phyloP scores from a whole-genome alignment of 1,140 invertebrate species.

The Zaprionus tsacasi region DNA sequence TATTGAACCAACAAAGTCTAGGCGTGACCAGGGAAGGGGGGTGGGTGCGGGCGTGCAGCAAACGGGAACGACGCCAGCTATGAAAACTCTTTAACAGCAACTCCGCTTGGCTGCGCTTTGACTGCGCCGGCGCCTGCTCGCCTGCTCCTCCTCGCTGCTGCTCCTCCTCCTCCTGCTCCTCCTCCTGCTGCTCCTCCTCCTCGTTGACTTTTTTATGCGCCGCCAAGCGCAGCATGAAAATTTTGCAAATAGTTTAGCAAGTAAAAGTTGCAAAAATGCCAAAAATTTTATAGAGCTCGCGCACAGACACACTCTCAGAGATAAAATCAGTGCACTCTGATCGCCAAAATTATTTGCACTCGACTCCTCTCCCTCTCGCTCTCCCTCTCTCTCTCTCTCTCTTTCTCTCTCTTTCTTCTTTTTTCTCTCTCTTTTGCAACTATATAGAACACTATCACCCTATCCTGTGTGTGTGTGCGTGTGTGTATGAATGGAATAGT shows the following conservation, averaged over 20 bases:
- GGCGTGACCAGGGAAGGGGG: slow-evolving; percentile 23
- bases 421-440: background rate
- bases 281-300: slow-evolving; percentile 48
- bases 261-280: slow-evolving; percentile 74
- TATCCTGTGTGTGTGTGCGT: slow-evolving; percentile 1
- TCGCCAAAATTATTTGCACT: slow-evolving; percentile 73
- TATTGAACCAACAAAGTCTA: slow-evolving; percentile 74
- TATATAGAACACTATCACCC: too few species aligned
- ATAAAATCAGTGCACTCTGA: slow-evolving; percentile 61
- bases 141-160: background rate
- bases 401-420: background rate
- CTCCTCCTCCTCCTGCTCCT: slow-evolving; percentile 4
- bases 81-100: slow-evolving; percentile 20
- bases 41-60: background rate
- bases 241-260: slow-evolving; percentile 75
- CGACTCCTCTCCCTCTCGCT: slow-evolving; percentile 39
- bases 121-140: background rate
- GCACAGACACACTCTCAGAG: slow-evolving; percentile 19
- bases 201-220: slow-evolving; percentile 37
- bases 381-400: slow-evolving; percentile 9
- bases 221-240: slow-evolving; percentile 59
- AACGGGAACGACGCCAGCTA: background rate
- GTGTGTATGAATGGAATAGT: slow-evolving; percentile 16
- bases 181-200: background rate
- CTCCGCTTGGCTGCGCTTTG: slow-evolving; percentile 6